Base-by-base conservation (phyloP, 2,797 vertebrate genomes). In the Tokudaia muenninki region DNA sequence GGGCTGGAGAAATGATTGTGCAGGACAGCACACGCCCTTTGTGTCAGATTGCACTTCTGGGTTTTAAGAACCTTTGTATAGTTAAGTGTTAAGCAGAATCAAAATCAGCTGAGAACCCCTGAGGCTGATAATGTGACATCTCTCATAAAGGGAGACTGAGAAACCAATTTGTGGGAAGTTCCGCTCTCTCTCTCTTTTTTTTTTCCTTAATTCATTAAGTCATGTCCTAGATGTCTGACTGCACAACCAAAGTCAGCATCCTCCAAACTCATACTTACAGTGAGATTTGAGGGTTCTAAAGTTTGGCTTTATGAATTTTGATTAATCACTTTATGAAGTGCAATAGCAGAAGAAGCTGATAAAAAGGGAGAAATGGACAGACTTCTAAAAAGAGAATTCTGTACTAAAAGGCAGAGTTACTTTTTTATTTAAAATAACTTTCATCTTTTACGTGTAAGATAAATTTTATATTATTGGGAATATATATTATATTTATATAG, bases 181-280 rank as follows among this genome's bases (percentile, higher is more conserved):
- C 12, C 61, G 13, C 24, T 61, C 41, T 41, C 22, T 26, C 44
- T 44, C 26, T 61, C 17, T 81, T 83, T 21, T 14, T 50, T 8
- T 57, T 63, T 79, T 52, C 47, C 92, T 89, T 91, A 82, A 89
- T 82, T 91, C 89, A 77, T 94, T 78, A 92, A 92, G 75, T 80
- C 34, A n/a, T 93, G 34, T 59, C 81, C 41, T 61, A 37, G 10
- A 26, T 91, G n/a, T 94, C 52, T 87, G 90, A 55, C 57, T 96
- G 87, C n/a, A 65, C 50, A 50, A 26, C 84, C 50, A 91, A 59
- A 37, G 77, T 50, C 3, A 86, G 19, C 55, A 95, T 90, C 75
- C 82, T 95, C 93, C 55, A 90, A 57, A 86, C 67, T 83, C 83
- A 82, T 88, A 34, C 4, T 11, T 80, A 37, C 17, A 79, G 31